A percentile compares a stretch with the other conserved stretches of the same genome.
These are phyloP conservation scores for Lithobates sylvaticus DNA, from an alignment of 2,797 vertebrate species.

Conservation along the genomic window DNA sequence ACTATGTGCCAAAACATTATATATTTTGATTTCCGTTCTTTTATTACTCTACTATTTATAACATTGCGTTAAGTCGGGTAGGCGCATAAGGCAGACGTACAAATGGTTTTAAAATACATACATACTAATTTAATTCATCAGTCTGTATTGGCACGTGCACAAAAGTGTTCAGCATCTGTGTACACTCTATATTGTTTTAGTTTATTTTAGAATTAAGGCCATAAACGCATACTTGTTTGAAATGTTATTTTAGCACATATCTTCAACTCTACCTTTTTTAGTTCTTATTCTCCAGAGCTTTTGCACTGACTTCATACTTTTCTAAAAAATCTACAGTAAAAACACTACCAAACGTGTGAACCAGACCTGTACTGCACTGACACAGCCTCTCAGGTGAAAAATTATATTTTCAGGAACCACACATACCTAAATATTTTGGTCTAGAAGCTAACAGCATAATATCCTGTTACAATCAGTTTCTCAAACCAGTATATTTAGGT, in stretches of 20 bases:
- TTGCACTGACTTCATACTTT: conserved; percentile 30
- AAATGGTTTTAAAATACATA: background rate
- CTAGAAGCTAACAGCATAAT: background rate
- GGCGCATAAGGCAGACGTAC: background rate
- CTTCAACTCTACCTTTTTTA: conserved; percentile 22
- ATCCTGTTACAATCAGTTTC: background rate
- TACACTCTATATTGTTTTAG: conserved; percentile 5
- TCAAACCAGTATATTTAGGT: background rate
- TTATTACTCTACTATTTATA: background rate
- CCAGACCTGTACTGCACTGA: background rate
- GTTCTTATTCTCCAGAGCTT: conserved; percentile 20
- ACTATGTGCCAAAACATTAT: conserved; percentile 8
- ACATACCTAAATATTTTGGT: conserved; percentile 15
- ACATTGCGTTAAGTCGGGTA: background rate
- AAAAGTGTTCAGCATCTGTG: background rate
- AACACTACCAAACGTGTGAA: conserved; percentile 30
- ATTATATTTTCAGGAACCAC: background rate
- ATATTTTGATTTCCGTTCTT: background rate
- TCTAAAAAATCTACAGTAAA: conserved; percentile 1
- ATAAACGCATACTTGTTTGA: conserved; percentile 10
- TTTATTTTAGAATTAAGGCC: conserved; percentile 24
- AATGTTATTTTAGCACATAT: conserved; percentile 40
- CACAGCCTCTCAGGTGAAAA: background rate
- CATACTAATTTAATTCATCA: background rate
- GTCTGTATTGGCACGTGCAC: conserved; percentile 2